A percentile compares a stretch with the other conserved stretches of the same genome.
Evolutionary conservation across 2,113 vertebrate species (phyloP).

Genomic region (Tichodroma muraria): DNA sequence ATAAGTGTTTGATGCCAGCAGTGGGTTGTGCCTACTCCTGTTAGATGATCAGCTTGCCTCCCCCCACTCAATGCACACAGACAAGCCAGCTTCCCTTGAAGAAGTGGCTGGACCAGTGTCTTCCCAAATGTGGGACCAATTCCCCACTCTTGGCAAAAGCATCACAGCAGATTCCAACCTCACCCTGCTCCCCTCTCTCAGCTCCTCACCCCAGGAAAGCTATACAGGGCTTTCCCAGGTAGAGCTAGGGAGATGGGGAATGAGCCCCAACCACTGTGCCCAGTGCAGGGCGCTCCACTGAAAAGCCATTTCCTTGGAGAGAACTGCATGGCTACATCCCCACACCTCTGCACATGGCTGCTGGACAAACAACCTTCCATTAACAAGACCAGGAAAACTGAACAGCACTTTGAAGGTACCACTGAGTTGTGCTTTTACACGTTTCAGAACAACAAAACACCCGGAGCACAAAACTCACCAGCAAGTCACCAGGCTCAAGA

Average conservation of each 20-base stretch:
- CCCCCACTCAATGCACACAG: neutral
- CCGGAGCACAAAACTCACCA: neutral
- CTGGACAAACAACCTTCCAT: neutral
- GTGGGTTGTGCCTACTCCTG: neutral
- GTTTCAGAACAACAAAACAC: neutral
- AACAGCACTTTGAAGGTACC: rapidly evolving
- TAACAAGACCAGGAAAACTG: neutral
- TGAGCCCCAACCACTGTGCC: neutral
- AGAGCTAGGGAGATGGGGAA: neutral
- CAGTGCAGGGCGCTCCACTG: rapidly evolving
- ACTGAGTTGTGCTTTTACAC: neutral
- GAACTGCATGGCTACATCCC: neutral
- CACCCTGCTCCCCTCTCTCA: neutral
- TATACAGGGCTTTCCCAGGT: neutral
- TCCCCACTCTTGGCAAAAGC: neutral
- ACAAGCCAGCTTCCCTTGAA: neutral
- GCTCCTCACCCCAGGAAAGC: neutral
- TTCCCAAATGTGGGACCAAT: neutral
- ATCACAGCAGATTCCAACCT: neutral
- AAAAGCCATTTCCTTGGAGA: neutral
- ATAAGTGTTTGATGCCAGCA: neutral
- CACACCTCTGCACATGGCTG: neutral
- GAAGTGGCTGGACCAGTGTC: rapidly evolving
- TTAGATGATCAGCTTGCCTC: neutral
- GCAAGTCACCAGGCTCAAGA: neutral